Conservation (phyloP, 2,113 vertebrate genomes). For the Hippolais icterina region DNA sequence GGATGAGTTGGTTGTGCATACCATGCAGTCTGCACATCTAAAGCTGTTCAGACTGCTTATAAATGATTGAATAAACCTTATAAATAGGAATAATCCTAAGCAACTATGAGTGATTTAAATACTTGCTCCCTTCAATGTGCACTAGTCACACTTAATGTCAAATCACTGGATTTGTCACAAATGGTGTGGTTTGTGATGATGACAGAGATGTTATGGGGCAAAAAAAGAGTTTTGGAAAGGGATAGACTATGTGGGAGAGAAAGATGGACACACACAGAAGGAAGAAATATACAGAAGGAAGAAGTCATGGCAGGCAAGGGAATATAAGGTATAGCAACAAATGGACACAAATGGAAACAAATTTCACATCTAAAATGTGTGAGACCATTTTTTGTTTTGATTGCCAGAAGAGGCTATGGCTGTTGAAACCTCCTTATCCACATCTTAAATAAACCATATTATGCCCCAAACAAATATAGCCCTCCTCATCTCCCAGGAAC, state of each 20-base stretch:
- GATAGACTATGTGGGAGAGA: not conserved
- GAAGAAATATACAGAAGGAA: not conserved
- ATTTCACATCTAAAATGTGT: not conserved
- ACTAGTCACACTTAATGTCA: not conserved
- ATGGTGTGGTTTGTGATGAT: not conserved
- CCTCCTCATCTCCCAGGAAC: not conserved
- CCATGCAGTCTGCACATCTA: not conserved
- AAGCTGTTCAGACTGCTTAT: not conserved
- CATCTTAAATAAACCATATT: not conserved
- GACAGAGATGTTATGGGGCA: not conserved
- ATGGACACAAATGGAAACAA: not conserved
- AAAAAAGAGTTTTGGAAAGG: not conserved
- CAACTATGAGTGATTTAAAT: not conserved
- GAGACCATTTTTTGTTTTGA: not conserved
- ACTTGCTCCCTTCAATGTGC: not conserved
- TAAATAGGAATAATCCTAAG: not conserved
- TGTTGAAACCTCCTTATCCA: not conserved
- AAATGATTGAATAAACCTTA: not conserved
- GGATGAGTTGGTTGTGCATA: not conserved
- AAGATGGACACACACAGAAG: not conserved
- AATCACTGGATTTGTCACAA: not conserved
- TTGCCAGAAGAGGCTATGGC: not conserved
- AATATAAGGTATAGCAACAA: not conserved
- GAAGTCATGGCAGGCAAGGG: not conserved
- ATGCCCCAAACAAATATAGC: not conserved